phyloP scores from a whole-genome alignment of 2,113 vertebrate species.

The Athene noctua region DNA sequence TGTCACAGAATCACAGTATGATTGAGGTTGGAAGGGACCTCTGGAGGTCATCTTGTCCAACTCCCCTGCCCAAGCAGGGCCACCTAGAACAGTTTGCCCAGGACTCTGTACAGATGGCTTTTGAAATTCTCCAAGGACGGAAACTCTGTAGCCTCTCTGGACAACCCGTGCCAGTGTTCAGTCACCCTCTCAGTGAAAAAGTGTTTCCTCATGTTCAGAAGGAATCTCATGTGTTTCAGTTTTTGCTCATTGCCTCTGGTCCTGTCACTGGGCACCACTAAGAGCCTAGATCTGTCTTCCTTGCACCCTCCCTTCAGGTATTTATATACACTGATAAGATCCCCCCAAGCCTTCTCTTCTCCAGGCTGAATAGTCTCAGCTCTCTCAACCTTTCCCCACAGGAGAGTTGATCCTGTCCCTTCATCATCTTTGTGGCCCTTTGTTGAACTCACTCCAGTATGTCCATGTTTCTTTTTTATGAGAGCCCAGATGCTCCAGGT shows the following conservation, averaged over 20 bases:
- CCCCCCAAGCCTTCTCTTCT: neutral
- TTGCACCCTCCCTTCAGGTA: neutral
- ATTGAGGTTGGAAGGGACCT: neutral
- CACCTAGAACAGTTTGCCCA: neutral
- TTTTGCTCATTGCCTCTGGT: neutral
- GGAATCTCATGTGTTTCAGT: neutral
- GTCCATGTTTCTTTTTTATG: neutral
- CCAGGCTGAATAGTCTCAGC: neutral
- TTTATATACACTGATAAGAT: neutral
- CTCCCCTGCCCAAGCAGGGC: neutral
- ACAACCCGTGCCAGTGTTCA: accelerated
- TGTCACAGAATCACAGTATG: neutral
- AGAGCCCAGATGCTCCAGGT: neutral
- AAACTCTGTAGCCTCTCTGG: neutral
- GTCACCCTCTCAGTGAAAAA: neutral
- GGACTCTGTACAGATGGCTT: neutral
- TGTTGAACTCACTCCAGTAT: neutral
- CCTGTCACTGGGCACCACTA: neutral
- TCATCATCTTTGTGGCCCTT: neutral
- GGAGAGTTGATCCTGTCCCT: neutral
- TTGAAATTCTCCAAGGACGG: neutral
- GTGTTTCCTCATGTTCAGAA: neutral
- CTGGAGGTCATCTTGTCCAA: neutral
- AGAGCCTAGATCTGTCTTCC: neutral
- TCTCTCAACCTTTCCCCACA: neutral